phyloP scores from a whole-genome alignment of 2,888 invertebrate genomes.

The Crematogaster levior region DNA sequence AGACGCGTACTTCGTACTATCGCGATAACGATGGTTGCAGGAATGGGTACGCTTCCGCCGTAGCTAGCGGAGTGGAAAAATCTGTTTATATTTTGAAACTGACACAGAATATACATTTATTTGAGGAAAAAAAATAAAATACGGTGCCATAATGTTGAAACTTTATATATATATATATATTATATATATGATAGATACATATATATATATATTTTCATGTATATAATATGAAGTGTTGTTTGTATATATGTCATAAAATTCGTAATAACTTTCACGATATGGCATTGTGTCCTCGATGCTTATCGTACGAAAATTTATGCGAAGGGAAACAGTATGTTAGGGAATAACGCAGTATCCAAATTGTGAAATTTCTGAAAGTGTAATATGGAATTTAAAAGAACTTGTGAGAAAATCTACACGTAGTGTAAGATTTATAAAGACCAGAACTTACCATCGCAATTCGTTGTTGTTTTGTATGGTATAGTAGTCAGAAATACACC shows the following conservation, averaged over 20 bases:
- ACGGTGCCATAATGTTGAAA: constrained; percentile 85
- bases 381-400: constrained; percentile 61
- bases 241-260: constrained; percentile 84
- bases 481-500: constrained; percentile 81
- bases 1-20: constrained; percentile 43
- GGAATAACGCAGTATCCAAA: constrained; percentile 46
- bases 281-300: constrained; percentile 72
- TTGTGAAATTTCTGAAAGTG: constrained; percentile 61
- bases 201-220: constrained; percentile 81
- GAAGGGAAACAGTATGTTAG: constrained; percentile 53
- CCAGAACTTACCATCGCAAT: constrained; percentile 64
- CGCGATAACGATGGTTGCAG: constrained; percentile 33
- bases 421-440: constrained; percentile 59
- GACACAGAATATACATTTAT: constrained; percentile 74
- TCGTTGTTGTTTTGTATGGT: constrained; percentile 82
- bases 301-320: constrained; percentile 66
- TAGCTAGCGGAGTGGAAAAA: constrained; percentile 51
- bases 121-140: constrained; percentile 72
- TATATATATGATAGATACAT: constrained; percentile 74
- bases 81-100: constrained; percentile 77
- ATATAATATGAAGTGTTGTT: constrained; percentile 85
- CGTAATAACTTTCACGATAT: constrained; percentile 77
- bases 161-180: constrained; percentile 82
- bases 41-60: constrained; percentile 33
- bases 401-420: constrained; percentile 61